Evolutionary conservation across 2,113 vertebrate genomes (phyloP), one percentile per base, ranked within the genome.

Genomic region (Callospermophilus lateralis): DNA sequence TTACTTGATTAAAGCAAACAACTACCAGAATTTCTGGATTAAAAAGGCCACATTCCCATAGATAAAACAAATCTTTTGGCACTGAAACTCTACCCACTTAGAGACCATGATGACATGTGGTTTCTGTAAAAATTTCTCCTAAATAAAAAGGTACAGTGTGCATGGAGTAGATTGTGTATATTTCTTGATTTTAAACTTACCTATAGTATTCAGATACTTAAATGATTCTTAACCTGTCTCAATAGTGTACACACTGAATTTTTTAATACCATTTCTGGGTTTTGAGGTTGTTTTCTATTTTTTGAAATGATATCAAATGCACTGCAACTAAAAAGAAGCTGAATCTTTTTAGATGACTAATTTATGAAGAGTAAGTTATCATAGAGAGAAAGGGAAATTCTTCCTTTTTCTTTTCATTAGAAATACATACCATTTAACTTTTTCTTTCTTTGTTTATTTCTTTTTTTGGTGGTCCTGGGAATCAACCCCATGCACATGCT

Each of bases 1-100:
- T 30, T 73, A 84, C 55, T 34, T 15, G 67, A 83, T 72, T 80
- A 97, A 89, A 1, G 74, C 65, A 84, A 95, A 96, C 39, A 76
- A 94, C 37, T 92, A 68, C 2, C 53, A 9, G 7, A 1, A 68
- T 77, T 95, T 0, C 73, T 96, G 30, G 20, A 37, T 77, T 67
- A 84, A 32, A 45, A 87, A 72, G 8, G 83, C 10, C 32, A 65
- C 10, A 67, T 95, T 90, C 78, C 1, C 45, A 78, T 63, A 91
- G 1, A 26, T 17, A 91, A 95, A 90, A 85, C n/a, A 90, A 93
- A 91, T 39, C n/a, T 90, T 79, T 84, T 95, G 74, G 85, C 88
- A 89, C n/a, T 95, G 70, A 97, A 92, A 45, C 0, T 3, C 68
- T 90, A 28, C 4, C 90, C 79, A 95, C 93, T 94, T 97, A 86